Conservation (phyloP, 92 coral and sea anemone genomes). For the Scolanthus callimorphus region DNA sequence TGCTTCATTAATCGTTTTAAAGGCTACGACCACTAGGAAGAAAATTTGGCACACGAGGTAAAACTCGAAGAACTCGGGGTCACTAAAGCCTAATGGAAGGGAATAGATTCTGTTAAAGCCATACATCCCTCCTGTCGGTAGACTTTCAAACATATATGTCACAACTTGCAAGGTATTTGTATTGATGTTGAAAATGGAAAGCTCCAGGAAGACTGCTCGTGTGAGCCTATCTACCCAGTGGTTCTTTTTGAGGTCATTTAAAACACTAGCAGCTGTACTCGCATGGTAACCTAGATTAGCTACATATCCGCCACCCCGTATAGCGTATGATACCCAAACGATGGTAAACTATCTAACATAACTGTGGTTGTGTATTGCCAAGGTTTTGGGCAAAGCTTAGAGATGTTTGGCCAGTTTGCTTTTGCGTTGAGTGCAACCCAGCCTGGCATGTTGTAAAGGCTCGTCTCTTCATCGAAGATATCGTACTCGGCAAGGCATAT, state of each 20-base stretch:
- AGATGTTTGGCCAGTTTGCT: constrained; percentile 9
- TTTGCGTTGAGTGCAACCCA: constrained; percentile 41
- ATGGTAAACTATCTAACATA: constrained; percentile 35
- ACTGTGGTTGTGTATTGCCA: constrained; percentile 66
- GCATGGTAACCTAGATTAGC: constrained; percentile 52
- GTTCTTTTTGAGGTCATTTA: constrained; percentile 13
- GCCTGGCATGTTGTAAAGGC: constrained; percentile 55
- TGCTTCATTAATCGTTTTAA: constrained; percentile 23
- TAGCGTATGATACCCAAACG: constrained; percentile 33
- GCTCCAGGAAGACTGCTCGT: constrained; percentile 47
- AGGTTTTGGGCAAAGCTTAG: constrained; percentile 62
- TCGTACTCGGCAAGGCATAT: constrained; percentile 53
- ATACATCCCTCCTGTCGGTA: constrained; percentile 32
- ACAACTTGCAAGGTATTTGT: constrained; percentile 40
- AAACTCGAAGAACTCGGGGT: constrained; percentile 1
- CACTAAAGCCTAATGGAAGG: constrained; percentile 24
- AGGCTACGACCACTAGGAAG: constrained; percentile 31
- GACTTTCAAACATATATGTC: constrained; percentile 33
- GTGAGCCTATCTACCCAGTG: constrained; percentile 51
- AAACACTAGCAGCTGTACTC: constrained; percentile 28
- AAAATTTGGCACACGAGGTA: constrained; percentile 24
- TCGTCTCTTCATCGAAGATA: constrained; percentile 43
- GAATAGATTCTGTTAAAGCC: constrained; percentile 19
- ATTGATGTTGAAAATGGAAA: constrained; percentile 42
- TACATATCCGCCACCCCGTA: constrained; percentile 66